These are phyloP conservation scores for Cordilura impudica DNA, from an alignment of 2,888 invertebrate genomes.

Conservation along the genomic window DNA sequence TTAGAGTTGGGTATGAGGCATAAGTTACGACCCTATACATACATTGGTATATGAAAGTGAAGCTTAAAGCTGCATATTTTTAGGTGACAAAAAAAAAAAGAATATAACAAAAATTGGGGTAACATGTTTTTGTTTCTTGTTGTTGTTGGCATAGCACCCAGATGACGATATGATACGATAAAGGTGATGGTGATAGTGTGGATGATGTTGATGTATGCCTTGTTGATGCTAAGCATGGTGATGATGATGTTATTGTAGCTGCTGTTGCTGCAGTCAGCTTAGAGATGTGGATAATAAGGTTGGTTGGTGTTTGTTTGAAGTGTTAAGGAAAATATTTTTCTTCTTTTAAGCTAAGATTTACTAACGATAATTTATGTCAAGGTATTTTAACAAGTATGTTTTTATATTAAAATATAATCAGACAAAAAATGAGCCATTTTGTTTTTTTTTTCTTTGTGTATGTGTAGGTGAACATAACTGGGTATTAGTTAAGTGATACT, in stretches of 20 bases:
- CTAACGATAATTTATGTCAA: conserved; percentile 61
- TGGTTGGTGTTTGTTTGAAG: conserved; percentile 36
- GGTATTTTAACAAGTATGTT: conserved; percentile 55
- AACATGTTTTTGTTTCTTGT: conserved; percentile 28
- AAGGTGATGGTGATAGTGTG: neutral
- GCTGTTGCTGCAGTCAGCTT: conserved; percentile 29
- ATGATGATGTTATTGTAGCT: neutral
- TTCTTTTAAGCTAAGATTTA: conserved; percentile 58
- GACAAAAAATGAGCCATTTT: neutral
- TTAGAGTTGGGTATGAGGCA: neutral
- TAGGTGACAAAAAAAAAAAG: conserved; percentile 44
- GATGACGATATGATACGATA: neutral
- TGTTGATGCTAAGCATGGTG: no score
- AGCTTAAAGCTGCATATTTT: conserved; percentile 57
- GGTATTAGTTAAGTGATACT: no score
- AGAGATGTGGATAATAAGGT: conserved; percentile 46
- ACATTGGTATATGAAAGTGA: conserved; percentile 35
- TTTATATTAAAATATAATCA: neutral
- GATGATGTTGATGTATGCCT: neutral
- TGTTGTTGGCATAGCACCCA: neutral
- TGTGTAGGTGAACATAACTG: no score
- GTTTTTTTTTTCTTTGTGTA: no score
- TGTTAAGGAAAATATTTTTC: conserved; percentile 56
- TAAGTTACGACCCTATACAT: neutral
- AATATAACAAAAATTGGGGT: conserved; percentile 27